These are phyloP conservation scores for Hylyphantes graminicola DNA, from an alignment of 1,140 invertebrate species.

Conservation along the genomic window DNA sequence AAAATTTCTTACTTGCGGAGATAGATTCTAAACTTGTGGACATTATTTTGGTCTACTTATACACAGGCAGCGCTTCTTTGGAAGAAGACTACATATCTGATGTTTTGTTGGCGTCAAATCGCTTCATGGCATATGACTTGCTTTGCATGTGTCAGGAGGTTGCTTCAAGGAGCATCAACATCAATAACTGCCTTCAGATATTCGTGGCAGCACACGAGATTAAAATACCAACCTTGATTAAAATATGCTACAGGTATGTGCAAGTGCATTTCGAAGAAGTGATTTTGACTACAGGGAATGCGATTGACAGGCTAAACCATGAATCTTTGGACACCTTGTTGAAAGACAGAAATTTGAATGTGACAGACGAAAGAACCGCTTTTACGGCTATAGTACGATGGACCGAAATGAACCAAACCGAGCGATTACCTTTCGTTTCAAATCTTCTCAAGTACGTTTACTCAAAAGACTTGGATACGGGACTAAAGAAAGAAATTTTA, in stretches of 20 bases:
- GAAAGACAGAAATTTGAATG: constrained; percentile 13
- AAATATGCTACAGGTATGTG: neutral
- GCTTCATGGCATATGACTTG: neutral
- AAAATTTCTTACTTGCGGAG: neutral
- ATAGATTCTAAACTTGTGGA: neutral
- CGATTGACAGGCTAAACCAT: neutral
- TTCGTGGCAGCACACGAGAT: neutral
- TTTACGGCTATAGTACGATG: constrained; percentile 1
- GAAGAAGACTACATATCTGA: neutral
- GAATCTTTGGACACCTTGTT: neutral
- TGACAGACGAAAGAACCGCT: neutral
- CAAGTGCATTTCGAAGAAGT: constrained; percentile 20
- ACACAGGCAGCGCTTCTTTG: neutral
- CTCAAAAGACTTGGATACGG: neutral
- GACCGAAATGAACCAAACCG: neutral
- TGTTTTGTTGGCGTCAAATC: neutral
- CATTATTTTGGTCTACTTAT: neutral
- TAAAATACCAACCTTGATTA: neutral
- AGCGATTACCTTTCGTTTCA: neutral
- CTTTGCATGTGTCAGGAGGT: neutral
- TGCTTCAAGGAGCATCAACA: neutral
- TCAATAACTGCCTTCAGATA: neutral
- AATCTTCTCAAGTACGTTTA: neutral
- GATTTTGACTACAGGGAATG: neutral
- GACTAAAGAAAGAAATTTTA: neutral